These are phyloP conservation scores for Canis aureus DNA, from an alignment of 2,113 vertebrate species.

Conservation along the genomic window DNA sequence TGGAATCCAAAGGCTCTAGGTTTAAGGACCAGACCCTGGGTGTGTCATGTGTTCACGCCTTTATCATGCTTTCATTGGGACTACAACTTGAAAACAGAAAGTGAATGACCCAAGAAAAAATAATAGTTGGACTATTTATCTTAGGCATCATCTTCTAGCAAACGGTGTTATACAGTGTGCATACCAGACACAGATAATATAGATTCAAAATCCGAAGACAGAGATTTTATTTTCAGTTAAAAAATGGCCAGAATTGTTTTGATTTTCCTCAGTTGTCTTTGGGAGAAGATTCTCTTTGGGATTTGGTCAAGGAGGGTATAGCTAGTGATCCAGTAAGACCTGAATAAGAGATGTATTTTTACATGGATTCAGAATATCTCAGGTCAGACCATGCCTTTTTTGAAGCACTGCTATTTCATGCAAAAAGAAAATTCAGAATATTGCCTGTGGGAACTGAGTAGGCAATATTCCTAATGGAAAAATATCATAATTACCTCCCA, in stretches of 20 bases:
- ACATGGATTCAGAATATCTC: neutral
- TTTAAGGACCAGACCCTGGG: neutral
- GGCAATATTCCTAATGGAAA: neutral
- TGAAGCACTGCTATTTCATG: neutral
- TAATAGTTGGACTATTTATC: slow-evolving; percentile 66
- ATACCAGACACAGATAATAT: neutral
- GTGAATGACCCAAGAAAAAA: slow-evolving; percentile 59
- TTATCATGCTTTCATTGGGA: slow-evolving; percentile 21
- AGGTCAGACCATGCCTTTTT: neutral
- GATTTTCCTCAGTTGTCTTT: neutral
- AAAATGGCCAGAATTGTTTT: neutral
- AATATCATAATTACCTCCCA: neutral
- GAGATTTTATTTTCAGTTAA: slow-evolving; percentile 6
- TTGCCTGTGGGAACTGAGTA: neutral
- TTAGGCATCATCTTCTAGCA: slow-evolving; percentile 71
- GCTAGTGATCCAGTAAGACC: neutral
- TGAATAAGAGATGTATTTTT: neutral
- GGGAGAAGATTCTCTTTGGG: neutral
- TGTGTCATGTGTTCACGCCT: neutral
- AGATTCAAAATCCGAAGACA: neutral
- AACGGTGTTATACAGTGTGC: slow-evolving; percentile 56
- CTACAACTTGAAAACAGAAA: slow-evolving; percentile 68
- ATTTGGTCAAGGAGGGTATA: neutral
- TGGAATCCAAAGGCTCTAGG: neutral
- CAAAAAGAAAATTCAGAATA: slow-evolving; percentile 25